Conservation (phyloP, 1,140 invertebrate genomes). For the Drosophila nasuta region DNA sequence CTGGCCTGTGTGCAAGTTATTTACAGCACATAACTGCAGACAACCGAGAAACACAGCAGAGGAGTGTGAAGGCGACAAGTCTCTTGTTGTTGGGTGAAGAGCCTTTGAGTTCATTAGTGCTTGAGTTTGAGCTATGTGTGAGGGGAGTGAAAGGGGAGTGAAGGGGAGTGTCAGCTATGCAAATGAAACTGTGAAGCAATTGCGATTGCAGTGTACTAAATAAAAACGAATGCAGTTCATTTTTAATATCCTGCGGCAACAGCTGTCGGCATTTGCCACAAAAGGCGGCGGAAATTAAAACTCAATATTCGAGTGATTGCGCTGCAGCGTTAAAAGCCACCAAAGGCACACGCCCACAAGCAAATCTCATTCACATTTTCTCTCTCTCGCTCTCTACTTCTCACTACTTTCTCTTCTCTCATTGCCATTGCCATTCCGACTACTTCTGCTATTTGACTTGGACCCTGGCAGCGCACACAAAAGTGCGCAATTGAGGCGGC, state of each 20-base stretch:
- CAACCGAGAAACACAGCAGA: background rate
- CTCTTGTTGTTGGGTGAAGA: background rate
- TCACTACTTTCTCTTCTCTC: background rate
- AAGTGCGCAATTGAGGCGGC: constrained; percentile 81
- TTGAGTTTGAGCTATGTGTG: constrained; percentile 26
- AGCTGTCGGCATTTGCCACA: constrained; percentile 60
- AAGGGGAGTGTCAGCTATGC: constrained; percentile 37
- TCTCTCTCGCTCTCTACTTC: constrained; percentile 5
- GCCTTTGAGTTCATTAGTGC: constrained; percentile 72
- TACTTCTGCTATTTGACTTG: constrained; percentile 64
- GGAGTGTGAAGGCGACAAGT: background rate
- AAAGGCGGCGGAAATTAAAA: constrained; percentile 79
- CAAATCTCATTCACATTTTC: constrained; percentile 23
- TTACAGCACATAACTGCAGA: constrained; percentile 60
- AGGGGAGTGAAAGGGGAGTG: no score
- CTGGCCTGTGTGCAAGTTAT: constrained; percentile 50
- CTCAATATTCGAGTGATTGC: constrained; percentile 81
- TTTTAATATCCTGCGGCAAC: constrained; percentile 79
- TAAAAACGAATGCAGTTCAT: constrained; percentile 68
- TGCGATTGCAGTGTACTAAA: constrained; percentile 47
- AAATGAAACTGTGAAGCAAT: constrained; percentile 48
- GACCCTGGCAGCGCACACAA: constrained; percentile 55
- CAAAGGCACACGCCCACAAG: constrained; percentile 31
- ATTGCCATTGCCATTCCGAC: constrained; percentile 43
- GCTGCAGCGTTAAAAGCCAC: constrained; percentile 32